A percentile compares a stretch with the other conserved stretches of the same genome.
phyloP scores from a whole-genome alignment of 2,113 vertebrate genomes.

The Cyprinodon tularosa region DNA sequence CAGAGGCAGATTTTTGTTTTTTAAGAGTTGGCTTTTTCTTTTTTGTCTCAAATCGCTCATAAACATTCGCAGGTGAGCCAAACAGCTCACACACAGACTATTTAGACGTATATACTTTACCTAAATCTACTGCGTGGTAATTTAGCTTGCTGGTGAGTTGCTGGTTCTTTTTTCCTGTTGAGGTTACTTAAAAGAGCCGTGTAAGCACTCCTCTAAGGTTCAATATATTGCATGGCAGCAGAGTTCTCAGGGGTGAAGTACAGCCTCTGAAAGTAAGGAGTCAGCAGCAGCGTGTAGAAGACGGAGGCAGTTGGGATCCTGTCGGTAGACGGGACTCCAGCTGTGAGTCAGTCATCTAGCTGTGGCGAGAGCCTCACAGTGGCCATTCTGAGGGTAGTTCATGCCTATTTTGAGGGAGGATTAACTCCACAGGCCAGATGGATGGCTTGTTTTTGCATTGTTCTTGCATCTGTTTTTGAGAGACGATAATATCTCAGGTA shows the following conservation, averaged over 20 bases:
- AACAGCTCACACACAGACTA: constrained; percentile 40
- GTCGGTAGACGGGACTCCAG: constrained; percentile 66
- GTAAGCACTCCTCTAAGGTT: constrained; percentile 71
- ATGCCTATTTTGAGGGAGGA: constrained; percentile 57
- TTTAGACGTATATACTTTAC: constrained; percentile 39
- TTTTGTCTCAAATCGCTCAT: constrained; percentile 51
- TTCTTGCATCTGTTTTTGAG: constrained; percentile 32
- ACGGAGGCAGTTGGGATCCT: constrained; percentile 54
- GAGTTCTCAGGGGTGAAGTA: constrained; percentile 75
- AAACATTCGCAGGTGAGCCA: constrained; percentile 34
- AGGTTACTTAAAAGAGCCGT: constrained; percentile 56
- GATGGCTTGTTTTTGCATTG: constrained; percentile 56
- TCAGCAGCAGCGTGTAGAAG: constrained; percentile 72
- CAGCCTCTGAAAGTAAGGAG: constrained; percentile 70
- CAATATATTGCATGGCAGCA: constrained; percentile 67
- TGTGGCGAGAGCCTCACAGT: constrained; percentile 74
- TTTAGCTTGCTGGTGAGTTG: constrained; percentile 60
- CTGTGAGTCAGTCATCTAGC: constrained; percentile 69
- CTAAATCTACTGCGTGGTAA: constrained; percentile 68
- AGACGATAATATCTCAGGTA: constrained; percentile 46
- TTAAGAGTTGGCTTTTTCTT: constrained; percentile 38
- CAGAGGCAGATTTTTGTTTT: constrained; percentile 20
- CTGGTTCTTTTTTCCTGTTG: constrained; percentile 47
- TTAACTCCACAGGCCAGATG: constrained; percentile 64
- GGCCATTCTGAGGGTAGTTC: constrained; percentile 61